Evolutionary conservation across 2,888 invertebrate species (phyloP), one percentile per base, ranked within the genome.

Genomic region (Epistrophe eligans): DNA sequence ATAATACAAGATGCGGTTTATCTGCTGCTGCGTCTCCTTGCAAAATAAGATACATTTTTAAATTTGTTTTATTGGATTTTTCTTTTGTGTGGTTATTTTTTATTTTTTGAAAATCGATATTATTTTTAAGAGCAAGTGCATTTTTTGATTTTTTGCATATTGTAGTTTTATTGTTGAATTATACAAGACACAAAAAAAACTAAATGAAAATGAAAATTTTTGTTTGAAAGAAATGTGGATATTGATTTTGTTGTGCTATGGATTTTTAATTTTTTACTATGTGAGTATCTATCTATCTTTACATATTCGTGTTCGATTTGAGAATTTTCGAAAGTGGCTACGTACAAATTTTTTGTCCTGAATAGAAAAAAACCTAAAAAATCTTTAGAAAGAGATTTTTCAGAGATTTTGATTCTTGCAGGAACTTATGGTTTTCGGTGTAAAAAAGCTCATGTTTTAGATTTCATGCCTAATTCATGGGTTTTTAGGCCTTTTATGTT

Each of bases 171-270:
- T 73, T 67, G 5, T 11, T 38, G 58, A 76, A 60, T 24, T n/a
- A 70, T 62, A 64, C n/a, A 81, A n/a, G 19, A 79, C 24, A 74
- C 57, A 48, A 52, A 13, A 7, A 7, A n/a, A 45, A 45, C 7
- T 1, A 15, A 45, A 17, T 7, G 0, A 55, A 38, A 52, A 45
- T 52, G 58, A 77, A 76, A 60, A 66, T n/a, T 72, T 72, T 67
- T 24, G 55, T 45, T 40, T 76, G 72, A 76, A 89, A 45, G 89
- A 90, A 80, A 89, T 92, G 90, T 92, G 91, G 90, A 90, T 89
- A 81, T 89, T 91, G 74, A 84, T 92, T 83, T 80, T 91, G 88
- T 83, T 91, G 83, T 89, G 91, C 79, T 91, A 90, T 82, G 91
- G 90, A 45, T 88, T 91, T 76, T 88, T 89, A 88, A 89, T 90